phyloP scores from a whole-genome alignment of 2,888 invertebrate species.

The Leptinotarsa tumamoca region DNA sequence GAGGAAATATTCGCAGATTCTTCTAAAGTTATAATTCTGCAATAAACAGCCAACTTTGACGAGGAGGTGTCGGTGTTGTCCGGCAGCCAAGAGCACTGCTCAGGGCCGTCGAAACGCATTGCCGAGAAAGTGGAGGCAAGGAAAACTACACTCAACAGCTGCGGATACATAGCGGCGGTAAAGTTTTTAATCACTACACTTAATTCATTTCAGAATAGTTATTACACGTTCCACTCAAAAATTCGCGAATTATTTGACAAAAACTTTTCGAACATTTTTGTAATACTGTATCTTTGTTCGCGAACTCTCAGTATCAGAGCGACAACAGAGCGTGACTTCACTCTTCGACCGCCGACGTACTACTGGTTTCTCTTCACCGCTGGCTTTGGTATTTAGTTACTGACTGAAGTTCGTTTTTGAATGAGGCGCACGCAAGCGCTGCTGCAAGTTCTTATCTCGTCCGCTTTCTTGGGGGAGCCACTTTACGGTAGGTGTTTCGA shows the following conservation, averaged over 20 bases:
- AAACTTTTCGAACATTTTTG: conserved; percentile 32
- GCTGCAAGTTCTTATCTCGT: conserved; percentile 22
- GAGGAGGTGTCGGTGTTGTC: conserved; percentile 67
- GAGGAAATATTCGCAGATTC: conserved; percentile 76
- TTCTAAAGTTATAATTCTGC: conserved; percentile 79
- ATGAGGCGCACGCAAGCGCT: conserved; percentile 34
- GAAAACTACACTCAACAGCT: conserved; percentile 65
- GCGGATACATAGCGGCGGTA: conserved; percentile 68
- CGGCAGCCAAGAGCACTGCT: conserved; percentile 67
- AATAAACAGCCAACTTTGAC: conserved; percentile 71
- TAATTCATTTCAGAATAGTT: conserved; percentile 44
- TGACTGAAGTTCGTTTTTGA: conserved; percentile 16
- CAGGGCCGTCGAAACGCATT: conserved; percentile 64
- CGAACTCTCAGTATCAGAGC: conserved; percentile 16
- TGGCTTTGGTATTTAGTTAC: conserved; percentile 38
- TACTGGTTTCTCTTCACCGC: conserved; percentile 47
- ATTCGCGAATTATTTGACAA: conserved; percentile 11
- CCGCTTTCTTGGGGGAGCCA: conserved; percentile 32
- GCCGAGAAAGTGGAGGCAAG: conserved; percentile 48
- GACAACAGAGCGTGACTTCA: conserved; percentile 36
- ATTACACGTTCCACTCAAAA: conserved; percentile 23
- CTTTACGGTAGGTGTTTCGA: conserved; percentile 30
- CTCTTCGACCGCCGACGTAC: conserved; percentile 48
- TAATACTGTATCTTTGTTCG: conserved; percentile 9
- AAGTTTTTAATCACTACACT: conserved; percentile 56